Conservation (phyloP, 2,113 vertebrate species). For the Labeo catla region DNA sequence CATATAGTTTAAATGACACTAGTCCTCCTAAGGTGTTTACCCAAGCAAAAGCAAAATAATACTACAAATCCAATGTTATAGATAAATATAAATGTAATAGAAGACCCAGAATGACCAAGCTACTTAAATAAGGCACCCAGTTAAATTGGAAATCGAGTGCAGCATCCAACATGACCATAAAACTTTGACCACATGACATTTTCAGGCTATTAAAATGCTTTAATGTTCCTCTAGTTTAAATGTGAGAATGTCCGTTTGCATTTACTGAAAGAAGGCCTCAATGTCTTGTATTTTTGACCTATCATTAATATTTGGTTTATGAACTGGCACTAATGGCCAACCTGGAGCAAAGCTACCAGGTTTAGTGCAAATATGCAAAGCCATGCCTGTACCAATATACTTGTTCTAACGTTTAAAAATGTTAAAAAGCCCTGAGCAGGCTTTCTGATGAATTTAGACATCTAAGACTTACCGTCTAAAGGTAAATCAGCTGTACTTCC, state of each 20-base stretch:
- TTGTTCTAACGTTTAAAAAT: background rate
- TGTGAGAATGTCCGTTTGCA: background rate
- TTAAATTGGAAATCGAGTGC: slow-evolving; percentile 39
- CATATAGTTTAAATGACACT: slow-evolving; percentile 28
- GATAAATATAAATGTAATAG: slow-evolving; percentile 18
- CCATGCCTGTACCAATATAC: slow-evolving; percentile 25
- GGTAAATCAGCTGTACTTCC: slow-evolving; percentile 10
- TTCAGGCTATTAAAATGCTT: background rate
- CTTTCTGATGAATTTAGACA: background rate
- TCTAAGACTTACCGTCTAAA: background rate
- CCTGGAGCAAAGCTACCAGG: slow-evolving; percentile 23
- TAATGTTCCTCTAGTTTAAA: slow-evolving; percentile 3
- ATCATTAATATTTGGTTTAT: slow-evolving; percentile 22
- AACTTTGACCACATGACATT: slow-evolving; percentile 1
- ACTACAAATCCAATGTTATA: slow-evolving; percentile 30
- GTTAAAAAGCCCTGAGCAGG: background rate
- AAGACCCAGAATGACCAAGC: slow-evolving; percentile 37
- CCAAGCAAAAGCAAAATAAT: slow-evolving; percentile 43
- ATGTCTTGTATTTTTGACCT: slow-evolving; percentile 7
- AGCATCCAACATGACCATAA: slow-evolving; percentile 30
- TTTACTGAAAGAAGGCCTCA: background rate
- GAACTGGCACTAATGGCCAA: slow-evolving; percentile 20
- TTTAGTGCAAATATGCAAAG: slow-evolving; percentile 23
- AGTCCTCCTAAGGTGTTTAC: slow-evolving; percentile 41
- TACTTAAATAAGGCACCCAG: slow-evolving; percentile 47